Evolutionary conservation across 2,797 vertebrate genomes (phyloP), one percentile per base, ranked within the genome.

Genomic region (Hypotaenidia okinawae): DNA sequence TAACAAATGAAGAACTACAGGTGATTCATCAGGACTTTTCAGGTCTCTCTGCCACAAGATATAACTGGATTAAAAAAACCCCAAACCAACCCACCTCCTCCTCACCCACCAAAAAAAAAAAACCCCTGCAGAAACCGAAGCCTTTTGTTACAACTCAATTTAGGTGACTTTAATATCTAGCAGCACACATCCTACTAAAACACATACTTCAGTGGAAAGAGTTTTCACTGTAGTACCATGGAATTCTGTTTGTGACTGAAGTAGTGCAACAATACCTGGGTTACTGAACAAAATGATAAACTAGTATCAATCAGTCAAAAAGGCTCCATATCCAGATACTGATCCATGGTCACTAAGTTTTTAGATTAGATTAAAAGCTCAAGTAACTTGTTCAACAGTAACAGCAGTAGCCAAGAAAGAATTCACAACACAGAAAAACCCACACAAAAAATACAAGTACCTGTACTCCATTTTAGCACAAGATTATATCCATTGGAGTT

Each of bases 101-200:
- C 7, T 2, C 19, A 2, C 7, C 2, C 24, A 2, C 5, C 4
- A 10, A 23, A 45, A 45, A 45, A 6, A 14, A 27, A 33, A 58
- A 70, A 9, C n/a, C 0, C 6, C 28, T 41, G 58, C 3, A n/a
- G 32, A 66, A 79, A 69, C 23, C 27, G 7, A 73, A 61, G 16
- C 13, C 24, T 66, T 67, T 52, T 63, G 7, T 57, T 70, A 52
- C 19, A 81, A 32, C 7, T 68, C 25, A 15, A 10, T 81, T 88
- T 58, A 76, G 11, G 10, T 27, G 6, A 61, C 33, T 59, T 90
- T 16, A 64, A 4, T 41, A 61, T 49, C n/a, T 49, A 54, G 7
- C 7, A 78, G 28, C 66, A 72, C 3, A 7, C 24, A 25, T 72
- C 62, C 28, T 63, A 39, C 16, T 45, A 45, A 67, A 67, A 58